Percentiles rank a stretch among this genome's conserved stretches.
Conservation (phyloP, 2,113 vertebrate genomes). For the Malurus melanocephalus region DNA sequence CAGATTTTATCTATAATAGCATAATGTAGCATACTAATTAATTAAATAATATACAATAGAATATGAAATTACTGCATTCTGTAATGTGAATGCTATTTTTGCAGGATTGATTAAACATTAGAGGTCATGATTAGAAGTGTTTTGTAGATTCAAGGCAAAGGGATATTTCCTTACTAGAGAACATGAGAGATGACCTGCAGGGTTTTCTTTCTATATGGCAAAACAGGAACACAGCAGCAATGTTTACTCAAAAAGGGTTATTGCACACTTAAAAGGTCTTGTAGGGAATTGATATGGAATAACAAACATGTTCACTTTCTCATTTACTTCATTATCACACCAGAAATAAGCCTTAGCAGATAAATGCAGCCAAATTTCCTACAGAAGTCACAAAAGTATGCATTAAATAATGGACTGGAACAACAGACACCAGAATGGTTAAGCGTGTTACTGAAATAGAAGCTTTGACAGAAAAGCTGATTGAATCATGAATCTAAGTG, state of each 20-base stretch:
- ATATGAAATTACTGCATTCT: rapidly evolving
- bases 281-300: background rate
- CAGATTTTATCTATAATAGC: background rate
- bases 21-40: background rate
- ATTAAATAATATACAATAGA: background rate
- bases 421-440: background rate
- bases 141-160: background rate
- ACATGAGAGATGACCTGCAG: background rate
- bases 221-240: background rate
- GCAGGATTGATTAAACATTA: background rate
- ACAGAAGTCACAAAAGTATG: background rate
- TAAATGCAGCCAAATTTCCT: background rate
- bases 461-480: background rate
- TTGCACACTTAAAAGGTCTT: background rate
- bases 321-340: background rate
- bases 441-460: background rate
- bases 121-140: background rate
- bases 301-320: background rate
- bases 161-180: background rate
- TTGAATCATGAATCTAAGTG: background rate
- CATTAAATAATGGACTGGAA: background rate
- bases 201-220: background rate
- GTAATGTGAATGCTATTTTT: background rate
- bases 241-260: background rate
- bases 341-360: background rate